Evolutionary conservation across 2,797 vertebrate species (phyloP), one percentile per base, ranked within the genome.

Genomic region (Leucoraja ocellata): DNA sequence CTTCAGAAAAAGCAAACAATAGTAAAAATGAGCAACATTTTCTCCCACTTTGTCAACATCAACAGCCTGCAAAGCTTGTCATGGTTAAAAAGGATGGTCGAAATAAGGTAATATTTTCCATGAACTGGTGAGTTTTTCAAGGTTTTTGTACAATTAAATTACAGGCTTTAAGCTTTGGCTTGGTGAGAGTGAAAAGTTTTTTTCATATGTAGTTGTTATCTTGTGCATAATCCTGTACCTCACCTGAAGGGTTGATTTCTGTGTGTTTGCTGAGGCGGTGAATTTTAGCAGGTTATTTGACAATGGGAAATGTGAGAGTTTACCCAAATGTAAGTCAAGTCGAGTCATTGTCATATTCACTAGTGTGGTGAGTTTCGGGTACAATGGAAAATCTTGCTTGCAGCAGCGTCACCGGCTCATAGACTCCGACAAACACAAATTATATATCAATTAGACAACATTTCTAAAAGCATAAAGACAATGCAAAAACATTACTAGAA

Each of bases 21-120:
- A 93, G 73, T 0, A 86, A 93, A 93, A 94, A 93, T 36, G 61
- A 91, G 74, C 94, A 90, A 65, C 94, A 76, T 73, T 94, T 28
- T 3, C 77, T 94, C 28, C 97, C 96, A 0, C 93, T 93, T 93
- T 97, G 97, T 93, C 92, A 93, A 78, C 97, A 97, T 92, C 94
- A 93, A 84, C 96, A 93, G 61, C 96, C 95, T 80, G 94, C 96
- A 25, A 97, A 97, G 94, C 95, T 97, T 54, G 94, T 96, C 79
- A 94, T 91, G 93, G 96, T 96, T 39, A 96, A 96, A 95, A 97
- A 97, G 93, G 96, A 97, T 94, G 96, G 97, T 58, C 95, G 94
- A 90, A 97, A 97, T 94, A 96, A 97, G 97, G 97, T 97, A 94
- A 93, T 77, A 23, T 83, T 94, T 78, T 32, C n/a, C 11, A 16